phyloP scores from a whole-genome alignment of 2,888 invertebrate species.

The Carcina quercana region DNA sequence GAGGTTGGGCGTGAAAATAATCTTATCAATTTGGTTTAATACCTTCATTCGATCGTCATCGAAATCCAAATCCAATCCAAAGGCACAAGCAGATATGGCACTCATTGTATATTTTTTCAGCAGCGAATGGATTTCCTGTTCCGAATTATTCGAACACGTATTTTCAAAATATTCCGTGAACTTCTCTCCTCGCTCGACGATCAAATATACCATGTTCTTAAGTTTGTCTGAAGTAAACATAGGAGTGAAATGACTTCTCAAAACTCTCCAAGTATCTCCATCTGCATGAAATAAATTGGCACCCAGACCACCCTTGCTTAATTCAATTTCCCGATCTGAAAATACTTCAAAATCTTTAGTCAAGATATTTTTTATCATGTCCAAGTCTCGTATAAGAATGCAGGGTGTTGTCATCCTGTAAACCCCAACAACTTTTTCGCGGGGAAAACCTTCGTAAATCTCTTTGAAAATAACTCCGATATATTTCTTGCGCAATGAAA shows the following conservation, averaged over 20 bases:
- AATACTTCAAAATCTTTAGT: slow-evolving; percentile 45
- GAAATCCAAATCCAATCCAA: slow-evolving; percentile 33
- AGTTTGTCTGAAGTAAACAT: slow-evolving; percentile 45
- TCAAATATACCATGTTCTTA: slow-evolving; percentile 41
- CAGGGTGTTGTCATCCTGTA: slow-evolving; percentile 36
- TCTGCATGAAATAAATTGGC: slow-evolving; percentile 39
- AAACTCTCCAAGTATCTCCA: slow-evolving; percentile 34
- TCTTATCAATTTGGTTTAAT: slow-evolving; percentile 15
- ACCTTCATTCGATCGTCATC: slow-evolving; percentile 5
- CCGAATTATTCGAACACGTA: slow-evolving; percentile 15
- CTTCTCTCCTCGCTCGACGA: slow-evolving; percentile 30
- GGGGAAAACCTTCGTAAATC: slow-evolving; percentile 30
- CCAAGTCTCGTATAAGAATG: slow-evolving; percentile 37
- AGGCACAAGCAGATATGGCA: slow-evolving; percentile 33
- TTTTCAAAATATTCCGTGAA: slow-evolving; percentile 25
- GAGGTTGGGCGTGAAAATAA: slow-evolving; percentile 17
- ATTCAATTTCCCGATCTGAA: slow-evolving; percentile 34
- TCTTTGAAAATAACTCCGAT: slow-evolving; percentile 23
- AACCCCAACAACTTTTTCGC: slow-evolving; percentile 42
- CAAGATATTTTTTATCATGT: slow-evolving; percentile 38
- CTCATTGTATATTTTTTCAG: slow-evolving; percentile 32
- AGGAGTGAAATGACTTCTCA: slow-evolving; percentile 36
- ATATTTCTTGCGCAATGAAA: slow-evolving; percentile 23
- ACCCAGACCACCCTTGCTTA: slow-evolving; percentile 35
- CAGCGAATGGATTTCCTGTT: slow-evolving; percentile 26